Conservation (phyloP, 1,140 invertebrate genomes). For the Drosophila leontia region DNA sequence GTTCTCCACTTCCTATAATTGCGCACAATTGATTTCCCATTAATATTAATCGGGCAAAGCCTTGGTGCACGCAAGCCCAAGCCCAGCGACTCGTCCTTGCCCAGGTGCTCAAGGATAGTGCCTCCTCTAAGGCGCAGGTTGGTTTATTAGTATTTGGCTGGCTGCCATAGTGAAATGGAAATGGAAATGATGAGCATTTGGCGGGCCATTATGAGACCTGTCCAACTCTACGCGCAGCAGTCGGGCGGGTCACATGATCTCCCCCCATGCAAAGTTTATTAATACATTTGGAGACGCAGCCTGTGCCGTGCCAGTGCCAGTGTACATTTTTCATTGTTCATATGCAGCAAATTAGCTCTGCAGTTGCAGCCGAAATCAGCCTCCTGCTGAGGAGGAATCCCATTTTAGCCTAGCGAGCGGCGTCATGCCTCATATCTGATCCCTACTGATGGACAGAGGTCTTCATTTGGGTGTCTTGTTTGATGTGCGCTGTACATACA, state of each 20-base stretch:
- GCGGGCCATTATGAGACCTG: conserved; percentile 45
- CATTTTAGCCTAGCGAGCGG: conserved; percentile 23
- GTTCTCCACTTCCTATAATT: conserved; percentile 43
- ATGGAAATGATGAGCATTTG: conserved; percentile 48
- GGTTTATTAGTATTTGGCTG: conserved; percentile 33
- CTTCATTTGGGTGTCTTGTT: conserved; percentile 60
- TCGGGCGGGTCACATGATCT: conserved; percentile 71
- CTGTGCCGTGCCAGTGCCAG: background rate
- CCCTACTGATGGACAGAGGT: conserved; percentile 62
- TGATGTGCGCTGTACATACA: conserved; percentile 41
- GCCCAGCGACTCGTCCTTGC: conserved; percentile 53
- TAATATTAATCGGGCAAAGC: conserved; percentile 66
- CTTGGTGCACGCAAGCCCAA: conserved; percentile 53
- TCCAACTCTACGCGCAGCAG: conserved; percentile 18
- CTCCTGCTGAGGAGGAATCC: conserved; percentile 42
- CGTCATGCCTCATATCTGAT: conserved; percentile 70
- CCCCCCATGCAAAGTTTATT: conserved; percentile 82
- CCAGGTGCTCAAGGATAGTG: conserved; percentile 61
- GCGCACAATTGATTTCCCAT: conserved; percentile 70
- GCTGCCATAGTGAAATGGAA: conserved; percentile 52
- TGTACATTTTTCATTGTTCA: conserved; percentile 46
- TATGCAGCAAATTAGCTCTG: conserved; percentile 67
- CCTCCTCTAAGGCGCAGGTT: conserved; percentile 5
- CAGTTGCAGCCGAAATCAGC: conserved; percentile 24
- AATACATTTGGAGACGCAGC: conserved; percentile 72